Conservation (phyloP, 2,113 vertebrate genomes). For the Plotosus lineatus region DNA sequence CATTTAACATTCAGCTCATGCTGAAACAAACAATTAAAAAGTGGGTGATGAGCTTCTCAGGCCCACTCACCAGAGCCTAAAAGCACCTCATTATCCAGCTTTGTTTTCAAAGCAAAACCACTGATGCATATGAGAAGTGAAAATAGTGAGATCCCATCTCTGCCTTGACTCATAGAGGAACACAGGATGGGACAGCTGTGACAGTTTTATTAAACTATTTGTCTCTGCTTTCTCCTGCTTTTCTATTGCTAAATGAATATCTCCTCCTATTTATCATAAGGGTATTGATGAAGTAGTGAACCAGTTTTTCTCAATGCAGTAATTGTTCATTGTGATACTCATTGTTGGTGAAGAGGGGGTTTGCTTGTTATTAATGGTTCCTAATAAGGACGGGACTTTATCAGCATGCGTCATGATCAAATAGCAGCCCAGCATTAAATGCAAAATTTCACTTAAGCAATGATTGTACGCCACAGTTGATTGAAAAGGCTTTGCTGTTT, state of each 20-base stretch:
- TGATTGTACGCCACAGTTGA: neutral
- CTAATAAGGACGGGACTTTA: constrained; percentile 70
- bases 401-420: constrained; percentile 61
- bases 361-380: constrained; percentile 70
- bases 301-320: constrained; percentile 67
- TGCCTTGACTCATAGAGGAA: constrained; percentile 29
- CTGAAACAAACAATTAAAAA: constrained; percentile 34
- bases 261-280: constrained; percentile 64
- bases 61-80: constrained; percentile 38
- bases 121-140: constrained; percentile 48
- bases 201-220: constrained; percentile 65
- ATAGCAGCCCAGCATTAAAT: constrained; percentile 30
- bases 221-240: constrained; percentile 51
- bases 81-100: constrained; percentile 44
- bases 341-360: constrained; percentile 65
- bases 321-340: constrained; percentile 73
- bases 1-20: constrained; percentile 11
- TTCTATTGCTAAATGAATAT: constrained; percentile 67
- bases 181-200: constrained; percentile 51
- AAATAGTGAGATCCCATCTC: too few species aligned
- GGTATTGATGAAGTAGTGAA: constrained; percentile 61
- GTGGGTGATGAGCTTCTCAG: constrained; percentile 20
- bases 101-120: constrained; percentile 34
- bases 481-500: constrained; percentile 29
- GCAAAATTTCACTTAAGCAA: constrained; percentile 30